phyloP scores from a whole-genome alignment of 92 coral and sea anemone species.

The Phymanthus crucifer region DNA sequence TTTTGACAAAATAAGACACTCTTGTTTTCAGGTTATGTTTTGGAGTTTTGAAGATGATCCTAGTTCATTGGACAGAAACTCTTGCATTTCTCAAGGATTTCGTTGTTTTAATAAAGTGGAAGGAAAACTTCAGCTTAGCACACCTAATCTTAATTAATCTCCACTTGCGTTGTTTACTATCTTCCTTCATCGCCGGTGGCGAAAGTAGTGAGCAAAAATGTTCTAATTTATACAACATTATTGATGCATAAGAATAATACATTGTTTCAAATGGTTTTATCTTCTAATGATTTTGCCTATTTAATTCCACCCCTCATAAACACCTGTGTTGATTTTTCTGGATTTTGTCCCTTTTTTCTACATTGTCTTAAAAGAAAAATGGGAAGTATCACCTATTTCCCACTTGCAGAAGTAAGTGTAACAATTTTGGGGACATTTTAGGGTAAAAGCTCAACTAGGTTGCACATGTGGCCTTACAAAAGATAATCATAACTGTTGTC shows the following conservation, averaged over 20 bases:
- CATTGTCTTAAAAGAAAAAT: background rate
- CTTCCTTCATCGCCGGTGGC: background rate
- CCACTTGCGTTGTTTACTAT: background rate
- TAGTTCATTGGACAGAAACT: background rate
- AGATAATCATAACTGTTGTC: background rate
- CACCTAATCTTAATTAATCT: no score
- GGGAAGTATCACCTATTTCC: no score
- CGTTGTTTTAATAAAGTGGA: background rate
- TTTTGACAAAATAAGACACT: background rate
- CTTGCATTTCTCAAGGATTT: background rate
- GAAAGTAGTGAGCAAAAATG: background rate
- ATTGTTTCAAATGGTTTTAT: background rate
- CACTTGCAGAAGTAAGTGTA: background rate
- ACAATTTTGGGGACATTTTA: no score
- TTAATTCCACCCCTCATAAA: background rate
- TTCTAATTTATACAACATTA: background rate
- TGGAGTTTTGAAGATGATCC: background rate
- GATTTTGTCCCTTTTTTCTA: background rate
- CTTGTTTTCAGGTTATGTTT: background rate
- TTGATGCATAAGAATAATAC: background rate
- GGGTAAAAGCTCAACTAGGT: background rate
- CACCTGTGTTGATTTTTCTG: background rate
- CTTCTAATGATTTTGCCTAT: background rate
- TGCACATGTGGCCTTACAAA: background rate
- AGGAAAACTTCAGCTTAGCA: no score